These are phyloP conservation scores for Paraescarpia echinospica DNA, from an alignment of 1,140 invertebrate species.

Conservation along the genomic window DNA sequence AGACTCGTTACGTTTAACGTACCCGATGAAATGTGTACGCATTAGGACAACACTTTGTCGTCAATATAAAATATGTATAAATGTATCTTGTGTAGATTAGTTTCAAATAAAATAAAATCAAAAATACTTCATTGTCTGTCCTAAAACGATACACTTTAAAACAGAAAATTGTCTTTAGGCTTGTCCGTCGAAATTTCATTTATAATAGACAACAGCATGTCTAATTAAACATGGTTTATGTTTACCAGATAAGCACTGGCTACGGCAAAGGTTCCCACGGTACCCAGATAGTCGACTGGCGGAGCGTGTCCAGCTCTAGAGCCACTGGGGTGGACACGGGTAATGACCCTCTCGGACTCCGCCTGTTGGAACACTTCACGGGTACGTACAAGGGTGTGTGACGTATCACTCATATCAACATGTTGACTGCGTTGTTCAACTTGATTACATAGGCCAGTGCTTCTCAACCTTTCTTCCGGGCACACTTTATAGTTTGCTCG, in stretches of 20 bases:
- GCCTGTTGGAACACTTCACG: background rate
- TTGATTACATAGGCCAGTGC: too few species aligned
- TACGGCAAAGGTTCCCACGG: slow-evolving; percentile 32
- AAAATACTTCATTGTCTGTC: too few species aligned
- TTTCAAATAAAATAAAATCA: too few species aligned
- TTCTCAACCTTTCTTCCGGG: too few species aligned
- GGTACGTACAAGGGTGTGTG: background rate
- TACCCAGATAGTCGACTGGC: slow-evolving; percentile 33
- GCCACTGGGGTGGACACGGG: slow-evolving; percentile 30
- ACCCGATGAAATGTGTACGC: too few species aligned
- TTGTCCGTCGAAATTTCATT: too few species aligned
- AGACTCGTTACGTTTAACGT: too few species aligned
- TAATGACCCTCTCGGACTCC: slow-evolving; percentile 28
- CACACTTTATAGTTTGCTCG: too few species aligned
- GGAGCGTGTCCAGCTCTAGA: slow-evolving; percentile 25
- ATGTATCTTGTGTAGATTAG: too few species aligned
- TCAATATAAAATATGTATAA: background rate
- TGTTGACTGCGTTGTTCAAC: too few species aligned
- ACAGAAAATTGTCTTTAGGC: too few species aligned
- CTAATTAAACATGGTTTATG: background rate
- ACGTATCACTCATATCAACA: background rate
- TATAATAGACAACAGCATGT: background rate
- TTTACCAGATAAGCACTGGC: slow-evolving; percentile 33
- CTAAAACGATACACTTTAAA: too few species aligned
- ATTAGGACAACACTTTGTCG: background rate